Conservation (phyloP, 2,113 vertebrate species). For the Marmota flaviventris region DNA sequence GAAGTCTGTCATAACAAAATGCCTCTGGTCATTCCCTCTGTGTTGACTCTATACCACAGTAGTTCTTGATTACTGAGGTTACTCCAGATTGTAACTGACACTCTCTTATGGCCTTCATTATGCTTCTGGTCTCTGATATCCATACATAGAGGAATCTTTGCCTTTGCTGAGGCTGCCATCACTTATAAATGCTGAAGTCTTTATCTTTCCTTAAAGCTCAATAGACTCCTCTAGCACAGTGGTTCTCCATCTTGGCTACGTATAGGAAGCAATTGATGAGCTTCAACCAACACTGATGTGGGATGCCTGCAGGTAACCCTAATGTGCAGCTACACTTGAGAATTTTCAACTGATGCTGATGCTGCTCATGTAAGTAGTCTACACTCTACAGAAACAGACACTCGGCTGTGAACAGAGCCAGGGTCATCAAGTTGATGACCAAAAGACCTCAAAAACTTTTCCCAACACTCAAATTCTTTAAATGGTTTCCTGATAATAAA, state of each 20-base stretch:
- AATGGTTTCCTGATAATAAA: background rate
- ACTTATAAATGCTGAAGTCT: background rate
- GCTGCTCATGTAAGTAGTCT: background rate
- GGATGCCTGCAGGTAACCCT: background rate
- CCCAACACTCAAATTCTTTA: background rate
- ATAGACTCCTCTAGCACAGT: fast-evolving
- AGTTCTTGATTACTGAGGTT: background rate
- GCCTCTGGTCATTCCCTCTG: background rate
- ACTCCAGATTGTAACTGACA: background rate
- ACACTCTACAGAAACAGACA: background rate
- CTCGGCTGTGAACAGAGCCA: background rate
- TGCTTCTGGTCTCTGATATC: background rate
- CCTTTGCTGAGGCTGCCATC: background rate
- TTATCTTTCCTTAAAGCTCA: background rate
- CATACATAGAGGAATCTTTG: background rate
- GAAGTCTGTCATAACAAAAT: background rate
- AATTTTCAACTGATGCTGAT: background rate
- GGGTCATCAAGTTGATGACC: background rate
- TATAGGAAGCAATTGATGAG: background rate
- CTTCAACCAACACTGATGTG: background rate
- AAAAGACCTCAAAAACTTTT: background rate
- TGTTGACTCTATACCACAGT: background rate
- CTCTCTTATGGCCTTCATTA: background rate
- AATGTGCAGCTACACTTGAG: background rate
- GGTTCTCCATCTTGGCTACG: background rate